phyloP scores from a whole-genome alignment of 2,113 vertebrate genomes.

The Neofelis nebulosa region DNA sequence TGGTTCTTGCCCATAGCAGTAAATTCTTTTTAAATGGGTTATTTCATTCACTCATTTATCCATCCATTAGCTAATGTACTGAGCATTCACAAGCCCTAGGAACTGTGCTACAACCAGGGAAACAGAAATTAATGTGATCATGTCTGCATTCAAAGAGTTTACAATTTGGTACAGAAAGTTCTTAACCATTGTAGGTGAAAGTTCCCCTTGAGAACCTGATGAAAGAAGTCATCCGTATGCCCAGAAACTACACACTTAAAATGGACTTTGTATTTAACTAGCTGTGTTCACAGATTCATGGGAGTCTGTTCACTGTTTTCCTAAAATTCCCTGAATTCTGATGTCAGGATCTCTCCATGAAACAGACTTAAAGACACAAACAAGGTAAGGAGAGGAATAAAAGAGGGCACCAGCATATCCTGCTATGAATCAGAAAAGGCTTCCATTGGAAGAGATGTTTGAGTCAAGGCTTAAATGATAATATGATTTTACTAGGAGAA shows the following conservation, averaged over 20 bases:
- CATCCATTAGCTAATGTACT: conserved; percentile 36
- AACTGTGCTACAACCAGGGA: conserved; percentile 5
- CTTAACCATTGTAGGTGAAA: neutral
- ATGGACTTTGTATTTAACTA: neutral
- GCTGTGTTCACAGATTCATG: neutral
- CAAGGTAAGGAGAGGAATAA: neutral
- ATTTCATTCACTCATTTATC: conserved; percentile 42
- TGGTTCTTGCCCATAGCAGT: conserved; percentile 44
- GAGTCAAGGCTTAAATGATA: neutral
- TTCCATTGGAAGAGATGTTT: neutral
- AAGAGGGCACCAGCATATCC: neutral
- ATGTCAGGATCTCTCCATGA: neutral
- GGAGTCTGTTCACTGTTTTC: neutral
- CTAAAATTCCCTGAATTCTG: neutral
- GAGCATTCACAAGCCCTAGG: neutral
- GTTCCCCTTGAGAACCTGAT: neutral
- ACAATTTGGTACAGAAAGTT: neutral
- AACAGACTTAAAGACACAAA: neutral
- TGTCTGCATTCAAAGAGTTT: neutral
- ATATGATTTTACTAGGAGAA: neutral
- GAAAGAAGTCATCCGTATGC: neutral
- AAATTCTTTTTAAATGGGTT: conserved; percentile 60
- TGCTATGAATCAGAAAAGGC: neutral
- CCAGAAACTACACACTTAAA: neutral
- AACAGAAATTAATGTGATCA: neutral